Base-by-base conservation (phyloP, 1,140 invertebrate genomes). In the Cecropterus lyciades region DNA sequence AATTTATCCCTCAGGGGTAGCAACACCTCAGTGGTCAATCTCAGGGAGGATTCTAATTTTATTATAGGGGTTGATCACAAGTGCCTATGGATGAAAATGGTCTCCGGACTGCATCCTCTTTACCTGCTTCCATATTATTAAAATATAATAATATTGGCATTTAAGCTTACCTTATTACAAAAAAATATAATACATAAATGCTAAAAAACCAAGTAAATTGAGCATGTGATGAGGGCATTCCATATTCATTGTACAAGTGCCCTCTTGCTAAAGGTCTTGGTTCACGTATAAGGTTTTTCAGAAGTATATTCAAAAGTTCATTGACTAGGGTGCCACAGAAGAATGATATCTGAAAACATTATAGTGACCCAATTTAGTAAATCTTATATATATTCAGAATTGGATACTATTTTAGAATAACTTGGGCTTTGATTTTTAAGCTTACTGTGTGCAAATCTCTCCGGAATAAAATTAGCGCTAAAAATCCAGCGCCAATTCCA, bases 201-300 rank as follows among this genome's bases (percentile, higher is more conserved):
- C 96, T 95, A 92, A 98, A 98, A 92, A 98, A 99, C 96, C 97
- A 98, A 93, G 98, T 96, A 89, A 98, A 97, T 92, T 98, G 97
- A 73, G 97, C 94, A 93, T 99, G 98, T 53, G 96, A 96, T 17
- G 97, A 98, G 48, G 98, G 98, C 98, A 99, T 99, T 78, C 97
- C 97, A 95, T 98, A 98, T 93, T 98, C 97, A 75, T 95, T 95
- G 78, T 96, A 96, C 27, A 97, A 83, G 72, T 93, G 85, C 73
- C 94, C 93, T 80, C 96, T 92, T 70, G 87, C 89, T 66, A 96
- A 84, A 53, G 98, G 98, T 79, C 97, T 93, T 48, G 94, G 92
- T 93, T 98, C 96, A 84, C 95, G 94, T 73, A 98, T 96, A 42
- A 94, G 93, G 87, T 97, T 95, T 88, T 99, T 99, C 37, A 98